Conservation (phyloP, 2,797 vertebrate species). For the Megaceryle alcyon region DNA sequence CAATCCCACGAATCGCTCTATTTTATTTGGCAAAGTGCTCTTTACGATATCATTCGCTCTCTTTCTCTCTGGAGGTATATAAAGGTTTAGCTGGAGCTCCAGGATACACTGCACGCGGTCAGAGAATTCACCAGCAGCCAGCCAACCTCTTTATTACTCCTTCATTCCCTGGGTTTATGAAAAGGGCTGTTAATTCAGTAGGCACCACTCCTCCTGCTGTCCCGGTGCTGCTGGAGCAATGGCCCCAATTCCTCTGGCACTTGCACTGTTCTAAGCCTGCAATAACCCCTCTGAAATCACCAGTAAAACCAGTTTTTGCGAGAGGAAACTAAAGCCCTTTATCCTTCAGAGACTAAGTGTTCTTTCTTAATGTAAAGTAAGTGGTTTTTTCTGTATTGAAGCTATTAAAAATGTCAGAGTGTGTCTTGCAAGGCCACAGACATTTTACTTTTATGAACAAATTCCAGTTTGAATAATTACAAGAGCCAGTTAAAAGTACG, state of each 20-base stretch:
- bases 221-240: not conserved
- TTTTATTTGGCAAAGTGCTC: slow-evolving; percentile 34
- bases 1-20: not conserved
- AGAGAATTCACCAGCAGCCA: slow-evolving; percentile 35
- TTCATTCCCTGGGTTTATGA: slow-evolving; percentile 6
- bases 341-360: not conserved
- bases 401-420: slow-evolving; percentile 25
- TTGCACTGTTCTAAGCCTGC: not conserved
- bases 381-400: not conserved
- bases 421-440: not conserved
- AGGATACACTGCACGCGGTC: not conserved
- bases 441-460: slow-evolving; percentile 10
- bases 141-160: slow-evolving; percentile 4
- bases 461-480: slow-evolving; percentile 31
- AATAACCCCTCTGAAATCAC: not conserved
- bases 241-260: not conserved
- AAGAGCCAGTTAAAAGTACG: not conserved
- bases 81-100: slow-evolving; percentile 44
- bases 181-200: slow-evolving; percentile 29
- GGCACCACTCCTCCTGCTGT: not conserved
- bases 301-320: not conserved
- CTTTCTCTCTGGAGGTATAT: not conserved
- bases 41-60: not conserved
- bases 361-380: slow-evolving; percentile 16
- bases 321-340: slow-evolving; percentile 1